These are phyloP conservation scores for Bombus impatiens DNA, from an alignment of 1,140 invertebrate genomes.

Conservation along the genomic window DNA sequence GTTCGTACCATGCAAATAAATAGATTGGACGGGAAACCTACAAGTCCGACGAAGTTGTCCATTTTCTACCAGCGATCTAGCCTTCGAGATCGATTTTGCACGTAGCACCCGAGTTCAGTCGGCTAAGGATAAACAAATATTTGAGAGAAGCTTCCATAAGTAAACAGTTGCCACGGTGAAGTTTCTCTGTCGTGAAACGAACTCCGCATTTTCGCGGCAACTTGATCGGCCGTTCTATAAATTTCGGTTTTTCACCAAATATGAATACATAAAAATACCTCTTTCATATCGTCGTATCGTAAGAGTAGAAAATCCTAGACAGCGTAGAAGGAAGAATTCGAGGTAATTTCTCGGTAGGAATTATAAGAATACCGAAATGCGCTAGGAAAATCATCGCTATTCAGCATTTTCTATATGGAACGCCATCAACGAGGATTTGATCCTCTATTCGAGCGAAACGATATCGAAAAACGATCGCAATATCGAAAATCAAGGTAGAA, in stretches of 20 bases:
- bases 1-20: constrained; percentile 16
- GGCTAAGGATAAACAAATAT: constrained; percentile 46
- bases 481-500: background rate
- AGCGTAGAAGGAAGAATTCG: background rate
- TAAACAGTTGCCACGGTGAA: constrained; percentile 24
- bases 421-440: background rate
- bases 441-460: background rate
- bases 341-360: background rate
- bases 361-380: background rate
- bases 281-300: no score
- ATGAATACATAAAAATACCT: background rate
- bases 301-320: no score
- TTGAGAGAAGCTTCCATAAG: constrained; percentile 30
- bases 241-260: background rate
- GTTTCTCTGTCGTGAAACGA: constrained; percentile 15
- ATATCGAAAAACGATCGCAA: constrained; percentile 6
- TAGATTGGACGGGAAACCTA: background rate
- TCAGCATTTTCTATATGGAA: background rate
- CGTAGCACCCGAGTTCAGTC: background rate
- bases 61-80: constrained; percentile 1
- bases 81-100: constrained; percentile 18
- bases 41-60: background rate
- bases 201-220: background rate
- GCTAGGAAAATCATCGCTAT: background rate
- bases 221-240: background rate